Base-by-base conservation (phyloP, 1,140 invertebrate genomes). In the Pteromalus puparum region DNA sequence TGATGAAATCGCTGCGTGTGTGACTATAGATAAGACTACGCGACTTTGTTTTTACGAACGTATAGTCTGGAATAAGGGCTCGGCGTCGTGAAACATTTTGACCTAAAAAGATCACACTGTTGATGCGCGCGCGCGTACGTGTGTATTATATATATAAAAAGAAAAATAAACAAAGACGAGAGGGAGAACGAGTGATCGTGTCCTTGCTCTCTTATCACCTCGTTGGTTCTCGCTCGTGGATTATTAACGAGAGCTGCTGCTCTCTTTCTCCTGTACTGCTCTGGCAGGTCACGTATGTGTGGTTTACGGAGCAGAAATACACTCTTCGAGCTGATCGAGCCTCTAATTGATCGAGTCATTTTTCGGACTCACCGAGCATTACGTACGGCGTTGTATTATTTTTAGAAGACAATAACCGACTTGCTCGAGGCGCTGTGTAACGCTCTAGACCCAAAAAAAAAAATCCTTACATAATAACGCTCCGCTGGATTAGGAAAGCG, bases 191-290 rank as follows among this genome's bases (percentile, higher is more conserved):
- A 70, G 84, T 30, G 77, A 61, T 85, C 81, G 87, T 87, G 88
- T 88, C 83, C 89, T 86, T 82, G 81, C 81, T 82, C 81, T 30
- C 81, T 82, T 82, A 82, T 82, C 81, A 46, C 77, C 68, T 87
- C 85, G 82, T 61, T 90, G 88, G 76, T 75, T 87, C 84, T 79
- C 42, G 24, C 83, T 83, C 30, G 48, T 84, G 81, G 82, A 86
- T 89, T 89, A 90, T 87, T 87, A 87, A 86, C 83, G 84, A 73
- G 61, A 38, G 5, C 21, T 15, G 5, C 21, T 15, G 28, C 26
- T 30, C 68, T 70, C 26, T 70, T 70, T 70, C 24, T 30, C 68
- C 10, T 24, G 26, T 7, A 30, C 68, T 30, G 28, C 68, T 21
- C 68, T 21, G 18, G 18, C 53, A 18, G 53, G 53, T 61, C 53